Conservation (phyloP, 2,113 vertebrate species). For the Macquaria australasica region DNA sequence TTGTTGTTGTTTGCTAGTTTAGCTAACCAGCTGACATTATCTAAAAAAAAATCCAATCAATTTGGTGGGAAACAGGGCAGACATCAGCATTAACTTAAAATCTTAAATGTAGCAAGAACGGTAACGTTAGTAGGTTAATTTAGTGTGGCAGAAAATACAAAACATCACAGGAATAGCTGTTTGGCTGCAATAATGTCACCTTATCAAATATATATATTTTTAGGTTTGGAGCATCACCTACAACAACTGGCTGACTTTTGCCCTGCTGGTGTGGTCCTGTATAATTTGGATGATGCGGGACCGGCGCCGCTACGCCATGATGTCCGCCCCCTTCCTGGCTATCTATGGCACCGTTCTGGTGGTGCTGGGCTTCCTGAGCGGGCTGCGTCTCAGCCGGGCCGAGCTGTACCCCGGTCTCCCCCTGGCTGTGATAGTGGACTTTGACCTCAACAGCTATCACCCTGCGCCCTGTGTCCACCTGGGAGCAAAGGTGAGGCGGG, state of each 20-base stretch:
- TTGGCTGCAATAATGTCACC: neutral
- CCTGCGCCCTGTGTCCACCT: constrained; percentile 84
- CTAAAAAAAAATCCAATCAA: neutral
- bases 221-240: constrained; percentile 86
- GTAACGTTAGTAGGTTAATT: neutral
- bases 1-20: neutral
- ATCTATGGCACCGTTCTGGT: constrained; percentile 85
- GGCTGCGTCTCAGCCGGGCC: constrained; percentile 82
- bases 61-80: neutral
- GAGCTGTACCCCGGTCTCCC: constrained; percentile 83
- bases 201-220: neutral
- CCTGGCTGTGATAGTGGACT: constrained; percentile 80
- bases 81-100: neutral
- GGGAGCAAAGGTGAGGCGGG: constrained; percentile 79
- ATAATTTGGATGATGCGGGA: constrained; percentile 84
- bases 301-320: constrained; percentile 84
- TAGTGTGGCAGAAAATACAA: neutral
- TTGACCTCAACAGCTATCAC: constrained; percentile 81
- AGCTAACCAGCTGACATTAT: neutral
- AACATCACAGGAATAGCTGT: neutral
- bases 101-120: neutral
- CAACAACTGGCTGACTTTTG: constrained; percentile 85
- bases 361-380: constrained; percentile 81
- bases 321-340: constrained; percentile 89
- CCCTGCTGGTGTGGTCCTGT: constrained; percentile 87